A percentile compares a stretch with the other conserved stretches of the same genome.
Evolutionary conservation across 2,797 vertebrate genomes (phyloP).

Genomic region (Onychomys torridus): DNA sequence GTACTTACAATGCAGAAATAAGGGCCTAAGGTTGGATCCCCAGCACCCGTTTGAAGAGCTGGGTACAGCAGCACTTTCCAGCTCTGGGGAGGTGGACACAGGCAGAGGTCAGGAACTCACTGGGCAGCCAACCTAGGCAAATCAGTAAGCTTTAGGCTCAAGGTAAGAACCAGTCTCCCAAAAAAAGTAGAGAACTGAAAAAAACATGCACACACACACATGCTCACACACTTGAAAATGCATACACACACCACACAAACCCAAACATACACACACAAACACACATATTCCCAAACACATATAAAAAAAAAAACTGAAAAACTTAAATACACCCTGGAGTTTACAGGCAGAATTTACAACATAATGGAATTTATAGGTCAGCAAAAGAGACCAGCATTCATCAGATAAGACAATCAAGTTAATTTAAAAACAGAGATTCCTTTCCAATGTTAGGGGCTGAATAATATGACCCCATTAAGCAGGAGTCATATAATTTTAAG

Average conservation of each 20-base stretch:
- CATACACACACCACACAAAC: background rate
- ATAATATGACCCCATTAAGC: background rate
- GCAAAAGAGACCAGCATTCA: conserved; percentile 21
- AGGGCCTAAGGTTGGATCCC: background rate
- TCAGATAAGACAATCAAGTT: background rate
- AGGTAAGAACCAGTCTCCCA: background rate
- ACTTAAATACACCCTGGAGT: background rate
- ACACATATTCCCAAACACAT: background rate
- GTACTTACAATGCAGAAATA: background rate
- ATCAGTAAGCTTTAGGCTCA: background rate
- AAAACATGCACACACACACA: background rate
- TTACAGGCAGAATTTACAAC: background rate
- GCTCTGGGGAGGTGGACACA: background rate
- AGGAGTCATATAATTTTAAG: conserved; percentile 6
- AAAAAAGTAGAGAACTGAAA: background rate
- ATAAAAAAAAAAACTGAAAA: background rate
- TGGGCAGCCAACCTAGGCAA: background rate
- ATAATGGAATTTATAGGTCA: background rate
- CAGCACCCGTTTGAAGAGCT: background rate
- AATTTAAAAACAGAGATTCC: background rate
- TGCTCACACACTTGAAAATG: background rate
- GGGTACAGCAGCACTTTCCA: background rate
- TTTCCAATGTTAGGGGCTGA: background rate
- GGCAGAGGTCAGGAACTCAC: background rate
- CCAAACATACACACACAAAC: background rate